Conservation (phyloP, 92 coral and sea anemone species). For the Paramuricea clavata region DNA sequence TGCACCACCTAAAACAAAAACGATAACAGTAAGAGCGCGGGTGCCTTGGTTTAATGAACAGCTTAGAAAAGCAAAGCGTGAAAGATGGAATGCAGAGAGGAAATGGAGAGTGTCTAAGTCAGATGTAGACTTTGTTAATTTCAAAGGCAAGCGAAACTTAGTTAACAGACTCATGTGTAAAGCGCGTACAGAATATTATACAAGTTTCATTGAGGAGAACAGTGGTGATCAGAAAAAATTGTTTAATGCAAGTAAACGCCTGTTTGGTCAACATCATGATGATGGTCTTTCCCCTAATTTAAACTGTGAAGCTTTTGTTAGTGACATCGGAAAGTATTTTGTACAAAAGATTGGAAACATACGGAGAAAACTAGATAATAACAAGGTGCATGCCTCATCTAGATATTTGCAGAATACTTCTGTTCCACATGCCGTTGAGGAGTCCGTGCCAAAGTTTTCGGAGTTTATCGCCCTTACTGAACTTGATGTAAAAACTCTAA, state of each 20-base stretch:
- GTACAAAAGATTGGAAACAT: too few relatives aligned
- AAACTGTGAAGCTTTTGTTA: neutral
- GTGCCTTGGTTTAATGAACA: slow-evolving; percentile 67
- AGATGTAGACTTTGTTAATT: neutral
- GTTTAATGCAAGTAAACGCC: neutral
- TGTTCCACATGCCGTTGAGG: too few relatives aligned
- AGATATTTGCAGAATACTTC: too few relatives aligned
- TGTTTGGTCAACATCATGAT: neutral
- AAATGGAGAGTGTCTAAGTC: neutral
- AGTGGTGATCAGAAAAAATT: neutral
- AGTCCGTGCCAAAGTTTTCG: slow-evolving; percentile 25
- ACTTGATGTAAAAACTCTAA: slow-evolving; percentile 53
- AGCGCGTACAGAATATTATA: neutral
- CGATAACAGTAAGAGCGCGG: too few relatives aligned
- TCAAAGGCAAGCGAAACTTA: neutral
- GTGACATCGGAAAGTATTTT: too few relatives aligned
- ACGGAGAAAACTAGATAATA: slow-evolving; percentile 44
- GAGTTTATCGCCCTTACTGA: slow-evolving; percentile 37
- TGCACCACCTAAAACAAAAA: slow-evolving; percentile 51
- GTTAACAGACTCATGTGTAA: neutral
- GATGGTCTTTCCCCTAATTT: neutral
- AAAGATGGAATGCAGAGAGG: slow-evolving; percentile 25
- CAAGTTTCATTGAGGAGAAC: neutral
- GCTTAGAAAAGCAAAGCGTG: slow-evolving; percentile 51
- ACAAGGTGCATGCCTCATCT: neutral